A percentile compares a stretch with the other conserved stretches of the same genome.
Evolutionary conservation across 2,888 invertebrate genomes (phyloP).

Genomic region (Caenorhabditis sp.): DNA sequence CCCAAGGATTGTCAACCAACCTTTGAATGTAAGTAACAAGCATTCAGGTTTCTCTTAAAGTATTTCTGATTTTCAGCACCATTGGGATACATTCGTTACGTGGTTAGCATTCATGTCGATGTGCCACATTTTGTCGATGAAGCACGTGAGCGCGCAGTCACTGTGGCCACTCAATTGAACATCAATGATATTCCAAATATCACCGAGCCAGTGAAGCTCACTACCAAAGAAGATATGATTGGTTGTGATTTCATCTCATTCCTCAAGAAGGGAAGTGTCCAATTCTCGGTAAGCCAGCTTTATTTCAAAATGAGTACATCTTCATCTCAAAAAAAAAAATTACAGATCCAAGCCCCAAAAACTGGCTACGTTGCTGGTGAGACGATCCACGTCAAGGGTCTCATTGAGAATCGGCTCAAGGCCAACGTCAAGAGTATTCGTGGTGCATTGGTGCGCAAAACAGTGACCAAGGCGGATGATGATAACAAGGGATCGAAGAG

Average conservation of each 20-base stretch:
- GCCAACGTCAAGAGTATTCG: too few species aligned
- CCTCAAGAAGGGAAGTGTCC: slow-evolving; percentile 11
- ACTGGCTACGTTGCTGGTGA: slow-evolving; percentile 17
- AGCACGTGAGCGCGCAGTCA: slow-evolving; percentile 12
- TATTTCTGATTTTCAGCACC: background rate
- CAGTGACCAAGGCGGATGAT: background rate
- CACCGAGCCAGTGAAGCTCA: background rate
- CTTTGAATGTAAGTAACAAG: slow-evolving; percentile 15
- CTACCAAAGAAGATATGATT: background rate
- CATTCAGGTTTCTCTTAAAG: too few species aligned
- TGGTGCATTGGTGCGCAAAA: background rate
- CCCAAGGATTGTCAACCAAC: slow-evolving; percentile 28
- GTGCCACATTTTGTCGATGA: slow-evolving; percentile 14
- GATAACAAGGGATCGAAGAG: background rate
- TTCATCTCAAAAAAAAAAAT: background rate
- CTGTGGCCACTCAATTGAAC: slow-evolving; percentile 18
- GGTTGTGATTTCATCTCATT: background rate
- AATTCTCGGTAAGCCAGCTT: slow-evolving; percentile 4
- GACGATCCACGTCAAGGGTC: background rate
- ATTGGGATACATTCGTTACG: slow-evolving; percentile 25
- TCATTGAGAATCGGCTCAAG: background rate
- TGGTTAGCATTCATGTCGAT: slow-evolving; percentile 17
- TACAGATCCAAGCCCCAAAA: slow-evolving; percentile 18
- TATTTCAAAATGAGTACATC: background rate
- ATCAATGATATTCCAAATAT: background rate